A percentile compares a stretch with the other conserved stretches of the same genome.
Conservation (phyloP, 2,888 invertebrate genomes). For the Operophtera brumata region DNA sequence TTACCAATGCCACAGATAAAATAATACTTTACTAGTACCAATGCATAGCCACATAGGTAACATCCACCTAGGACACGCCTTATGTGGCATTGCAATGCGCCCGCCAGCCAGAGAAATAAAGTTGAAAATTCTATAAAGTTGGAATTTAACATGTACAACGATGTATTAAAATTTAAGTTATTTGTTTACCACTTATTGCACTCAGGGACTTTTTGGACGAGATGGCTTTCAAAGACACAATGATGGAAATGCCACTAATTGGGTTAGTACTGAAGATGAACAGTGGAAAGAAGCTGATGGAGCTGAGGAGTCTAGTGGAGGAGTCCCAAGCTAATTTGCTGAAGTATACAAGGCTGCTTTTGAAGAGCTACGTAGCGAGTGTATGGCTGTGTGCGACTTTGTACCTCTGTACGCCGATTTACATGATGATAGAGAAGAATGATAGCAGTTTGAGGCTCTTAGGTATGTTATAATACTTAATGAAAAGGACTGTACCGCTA, state of each 20-base stretch:
- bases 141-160: too few species aligned
- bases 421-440: conserved; percentile 49
- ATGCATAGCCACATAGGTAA: too few species aligned
- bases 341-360: conserved; percentile 48
- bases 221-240: conserved; percentile 56
- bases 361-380: conserved; percentile 53
- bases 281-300: conserved; percentile 40
- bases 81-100: too few species aligned
- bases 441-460: conserved; percentile 58
- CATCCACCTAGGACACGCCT: too few species aligned
- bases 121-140: too few species aligned
- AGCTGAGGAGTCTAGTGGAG: conserved; percentile 52
- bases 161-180: too few species aligned
- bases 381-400: conserved; percentile 57
- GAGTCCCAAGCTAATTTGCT: conserved; percentile 53
- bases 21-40: too few species aligned
- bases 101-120: too few species aligned
- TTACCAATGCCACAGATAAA: too few species aligned
- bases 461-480: conserved; percentile 41
- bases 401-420: conserved; percentile 62
- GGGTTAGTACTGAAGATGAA: conserved; percentile 37
- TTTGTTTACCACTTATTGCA: too few species aligned
- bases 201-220: conserved; percentile 49
- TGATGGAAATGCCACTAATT: conserved; percentile 61
- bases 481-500: too few species aligned